Percentiles rank a stretch among this genome's conserved stretches.
Evolutionary conservation across 2,797 vertebrate species (phyloP).

Genomic region (Selene dorsalis): DNA sequence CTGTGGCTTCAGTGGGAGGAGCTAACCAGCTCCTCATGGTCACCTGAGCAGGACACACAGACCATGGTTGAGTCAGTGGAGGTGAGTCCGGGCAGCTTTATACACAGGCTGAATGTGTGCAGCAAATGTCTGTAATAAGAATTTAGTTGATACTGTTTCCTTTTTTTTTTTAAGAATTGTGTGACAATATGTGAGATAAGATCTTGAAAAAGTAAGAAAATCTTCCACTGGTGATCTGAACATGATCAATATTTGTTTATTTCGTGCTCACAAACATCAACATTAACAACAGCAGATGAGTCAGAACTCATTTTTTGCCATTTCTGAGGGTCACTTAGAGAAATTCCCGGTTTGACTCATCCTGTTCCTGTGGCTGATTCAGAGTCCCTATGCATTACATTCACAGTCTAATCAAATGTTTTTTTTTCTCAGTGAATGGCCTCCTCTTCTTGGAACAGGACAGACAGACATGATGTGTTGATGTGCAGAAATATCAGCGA

Average conservation of each 20-base stretch:
- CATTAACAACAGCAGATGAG: not conserved
- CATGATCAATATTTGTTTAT: not conserved
- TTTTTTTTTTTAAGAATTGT: too few relatives aligned
- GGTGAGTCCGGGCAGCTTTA: constrained; percentile 51
- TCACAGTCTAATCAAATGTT: constrained; percentile 40
- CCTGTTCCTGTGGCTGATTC: constrained; percentile 22
- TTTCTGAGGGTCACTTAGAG: not conserved
- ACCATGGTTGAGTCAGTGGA: constrained; percentile 40
- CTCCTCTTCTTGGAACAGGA: constrained; percentile 39
- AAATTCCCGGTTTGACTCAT: constrained; percentile 40
- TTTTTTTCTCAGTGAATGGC: constrained; percentile 31
- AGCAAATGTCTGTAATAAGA: not conserved
- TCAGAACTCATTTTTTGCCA: not conserved
- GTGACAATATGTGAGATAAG: too few relatives aligned
- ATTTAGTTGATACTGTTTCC: too few relatives aligned
- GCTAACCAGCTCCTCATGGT: constrained; percentile 66
- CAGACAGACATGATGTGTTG: constrained; percentile 2
- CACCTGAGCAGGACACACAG: constrained; percentile 72
- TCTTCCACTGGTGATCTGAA: not conserved
- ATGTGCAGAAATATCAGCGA: constrained; percentile 27
- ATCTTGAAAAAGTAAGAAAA: not conserved
- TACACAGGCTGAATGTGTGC: too few relatives aligned
- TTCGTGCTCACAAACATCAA: not conserved
- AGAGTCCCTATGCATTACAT: constrained; percentile 6
- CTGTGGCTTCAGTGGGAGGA: constrained; percentile 79